Base-by-base conservation (phyloP, 2,113 vertebrate species). In the Cyphomyrus discorhynchus region DNA sequence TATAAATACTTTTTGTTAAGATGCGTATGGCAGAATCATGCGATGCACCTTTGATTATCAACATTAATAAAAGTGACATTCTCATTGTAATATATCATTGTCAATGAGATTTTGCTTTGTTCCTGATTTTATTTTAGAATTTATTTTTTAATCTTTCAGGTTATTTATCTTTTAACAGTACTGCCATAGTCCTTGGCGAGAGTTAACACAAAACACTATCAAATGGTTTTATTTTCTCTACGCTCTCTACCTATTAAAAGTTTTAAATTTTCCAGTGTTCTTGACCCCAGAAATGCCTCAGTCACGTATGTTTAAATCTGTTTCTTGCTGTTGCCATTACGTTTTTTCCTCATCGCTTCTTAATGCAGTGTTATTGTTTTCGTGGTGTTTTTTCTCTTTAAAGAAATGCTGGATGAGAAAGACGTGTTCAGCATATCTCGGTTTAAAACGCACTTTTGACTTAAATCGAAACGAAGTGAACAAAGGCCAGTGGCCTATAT, bases 281-380 rank as follows among this genome's bases (percentile, higher is more conserved):
- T 86, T 74, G 46, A 86, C 15, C 24, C 27, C n/a, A 86, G 58
- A 21, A 86, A 62, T 66, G 47, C 27, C 47, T 53, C 85, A 87
- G 24, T 21, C 24, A 11, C 15, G n/a, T 27, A 17, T 45, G 27
- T 77, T 90, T 49, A 86, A 49, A 74, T 88, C 52, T 90, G 87
- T 45, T 90, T 88, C 70, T 85, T 87, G 45, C 74, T 31, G 84
- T 84, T 58, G 87, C n/a, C 45, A 49, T 53, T 90, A 49, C 84
- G 47, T 50, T n/a, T 85, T 52, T 21, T 80, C 46, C 42, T 82
- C 46, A 39, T 83, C 56, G 39, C 56, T n/a, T 47, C 46, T 56
- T 56, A 82, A 27, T 35, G 49, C 8, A 56, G 49, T 24, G n/a
- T 21, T 90, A 31, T 35, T 24, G 27, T 86, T 45, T 86, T 86